A percentile compares a stretch with the other conserved stretches of the same genome.
Evolutionary conservation across 2,888 invertebrate species (phyloP).

Genomic region (Salpingus planirostris): DNA sequence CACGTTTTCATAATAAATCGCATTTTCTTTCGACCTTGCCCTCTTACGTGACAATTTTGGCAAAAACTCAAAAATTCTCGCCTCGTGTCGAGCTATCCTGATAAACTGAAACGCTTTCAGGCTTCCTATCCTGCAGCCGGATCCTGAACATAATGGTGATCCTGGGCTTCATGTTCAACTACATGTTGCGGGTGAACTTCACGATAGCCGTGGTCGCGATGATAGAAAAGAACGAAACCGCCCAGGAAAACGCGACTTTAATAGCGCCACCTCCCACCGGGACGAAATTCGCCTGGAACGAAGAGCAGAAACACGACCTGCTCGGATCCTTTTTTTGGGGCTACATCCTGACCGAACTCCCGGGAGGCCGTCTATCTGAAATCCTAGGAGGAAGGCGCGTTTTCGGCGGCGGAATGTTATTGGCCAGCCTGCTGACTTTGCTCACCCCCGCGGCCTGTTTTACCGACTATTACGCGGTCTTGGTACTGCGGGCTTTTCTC

Average conservation of each 20-base stretch:
- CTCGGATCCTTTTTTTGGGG: conserved; percentile 89
- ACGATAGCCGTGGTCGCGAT: conserved; percentile 82
- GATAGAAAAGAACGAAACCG: conserved; percentile 45
- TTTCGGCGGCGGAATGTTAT: conserved; percentile 78
- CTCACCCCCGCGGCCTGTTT: conserved; percentile 71
- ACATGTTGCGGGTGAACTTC: conserved; percentile 77
- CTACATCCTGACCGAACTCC: conserved; percentile 80
- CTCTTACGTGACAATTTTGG: not conserved
- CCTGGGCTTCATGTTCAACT: conserved; percentile 83
- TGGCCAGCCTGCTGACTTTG: conserved; percentile 72
- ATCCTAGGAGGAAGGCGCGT: conserved; percentile 72
- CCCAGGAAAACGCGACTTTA: conserved; percentile 8
- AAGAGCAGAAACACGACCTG: conserved; percentile 68
- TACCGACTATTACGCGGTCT: conserved; percentile 58
- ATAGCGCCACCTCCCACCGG: conserved; percentile 9
- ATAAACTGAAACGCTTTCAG: too few relatives aligned
- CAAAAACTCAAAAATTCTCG: not conserved
- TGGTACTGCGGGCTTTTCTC: conserved; percentile 58
- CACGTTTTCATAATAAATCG: too few relatives aligned
- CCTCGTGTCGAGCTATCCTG: too few relatives aligned
- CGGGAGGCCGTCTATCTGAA: conserved; percentile 79
- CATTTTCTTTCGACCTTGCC: too few relatives aligned
- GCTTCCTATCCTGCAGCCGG: conserved; percentile 57
- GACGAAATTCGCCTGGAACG: conserved; percentile 66
- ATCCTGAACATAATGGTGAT: conserved; percentile 78